These are phyloP conservation scores for Lacanobia wlatinum DNA, from an alignment of 2,888 invertebrate species.

Conservation along the genomic window DNA sequence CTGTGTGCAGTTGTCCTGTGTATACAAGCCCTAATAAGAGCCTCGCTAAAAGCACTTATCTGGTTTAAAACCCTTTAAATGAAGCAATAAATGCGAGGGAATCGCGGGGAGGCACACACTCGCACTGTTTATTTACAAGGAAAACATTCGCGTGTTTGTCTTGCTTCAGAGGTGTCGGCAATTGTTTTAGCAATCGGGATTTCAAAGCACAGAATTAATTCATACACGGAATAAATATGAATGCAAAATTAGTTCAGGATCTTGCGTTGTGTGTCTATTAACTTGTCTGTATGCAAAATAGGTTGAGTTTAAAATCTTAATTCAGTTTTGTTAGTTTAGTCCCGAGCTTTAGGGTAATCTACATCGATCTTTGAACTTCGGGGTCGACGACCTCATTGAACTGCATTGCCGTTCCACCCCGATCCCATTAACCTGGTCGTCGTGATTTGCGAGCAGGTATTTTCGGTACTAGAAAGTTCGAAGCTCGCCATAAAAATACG, in stretches of 20 bases:
- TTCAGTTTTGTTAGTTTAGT: conserved; percentile 18
- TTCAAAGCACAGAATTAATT: conserved; percentile 56
- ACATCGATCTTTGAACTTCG: conserved; percentile 27
- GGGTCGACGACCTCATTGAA: conserved; percentile 39
- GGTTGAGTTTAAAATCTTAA: conserved; percentile 27
- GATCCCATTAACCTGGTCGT: conserved; percentile 29
- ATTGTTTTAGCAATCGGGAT: conserved; percentile 60
- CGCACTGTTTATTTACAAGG: conserved; percentile 68
- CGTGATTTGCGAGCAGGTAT: conserved; percentile 20
- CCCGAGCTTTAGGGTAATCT: neutral
- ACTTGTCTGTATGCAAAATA: conserved; percentile 30
- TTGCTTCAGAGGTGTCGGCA: conserved; percentile 54
- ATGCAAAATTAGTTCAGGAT: conserved; percentile 47
- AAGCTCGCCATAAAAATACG: conserved; percentile 44
- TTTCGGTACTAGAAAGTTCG: conserved; percentile 15
- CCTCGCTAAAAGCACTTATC: conserved; percentile 81
- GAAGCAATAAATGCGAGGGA: conserved; percentile 82
- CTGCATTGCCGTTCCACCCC: conserved; percentile 1
- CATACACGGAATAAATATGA: conserved; percentile 58
- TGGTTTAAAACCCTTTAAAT: conserved; percentile 85
- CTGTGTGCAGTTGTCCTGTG: conserved; percentile 66
- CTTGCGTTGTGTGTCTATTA: conserved; percentile 19
- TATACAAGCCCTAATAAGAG: conserved; percentile 78
- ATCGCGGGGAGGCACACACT: conserved; percentile 66
- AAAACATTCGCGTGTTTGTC: conserved; percentile 54